Conservation (phyloP, 1,140 invertebrate genomes). For the Magallana ariakensis region DNA sequence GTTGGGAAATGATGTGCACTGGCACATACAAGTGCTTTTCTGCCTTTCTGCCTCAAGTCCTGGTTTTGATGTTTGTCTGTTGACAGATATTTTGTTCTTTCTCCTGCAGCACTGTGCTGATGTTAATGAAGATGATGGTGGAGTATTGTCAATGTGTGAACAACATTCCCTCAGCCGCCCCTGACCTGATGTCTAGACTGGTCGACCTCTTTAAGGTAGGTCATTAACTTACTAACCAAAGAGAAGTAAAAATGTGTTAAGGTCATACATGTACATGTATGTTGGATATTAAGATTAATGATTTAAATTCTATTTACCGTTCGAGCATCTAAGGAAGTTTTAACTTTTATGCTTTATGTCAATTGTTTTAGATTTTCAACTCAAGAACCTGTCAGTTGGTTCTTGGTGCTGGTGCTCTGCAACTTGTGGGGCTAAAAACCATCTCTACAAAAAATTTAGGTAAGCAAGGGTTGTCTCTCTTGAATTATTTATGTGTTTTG, state of each 20-base stretch:
- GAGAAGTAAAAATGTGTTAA: too few relatives aligned
- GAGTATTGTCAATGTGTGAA: constrained; percentile 92
- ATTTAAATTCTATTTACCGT: too few relatives aligned
- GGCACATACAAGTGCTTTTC: background rate
- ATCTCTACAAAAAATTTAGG: constrained; percentile 95
- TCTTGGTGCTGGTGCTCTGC: constrained; percentile 95
- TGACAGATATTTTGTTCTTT: background rate
- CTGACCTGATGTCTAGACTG: constrained; percentile 90
- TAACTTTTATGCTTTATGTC: background rate
- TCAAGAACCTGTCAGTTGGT: constrained; percentile 96
- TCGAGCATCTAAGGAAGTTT: too few relatives aligned
- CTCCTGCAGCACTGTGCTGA: constrained; percentile 82
- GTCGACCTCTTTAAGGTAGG: constrained; percentile 88
- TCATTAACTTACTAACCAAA: background rate
- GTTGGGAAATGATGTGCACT: too few relatives aligned
- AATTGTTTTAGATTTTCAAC: constrained; percentile 88
- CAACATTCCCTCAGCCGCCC: constrained; percentile 82
- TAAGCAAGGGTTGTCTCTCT: constrained; percentile 50
- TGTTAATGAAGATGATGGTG: constrained; percentile 91
- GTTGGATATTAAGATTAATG: too few relatives aligned
- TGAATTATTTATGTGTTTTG: background rate
- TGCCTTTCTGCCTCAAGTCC: background rate
- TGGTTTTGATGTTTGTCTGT: background rate
- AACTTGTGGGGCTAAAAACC: constrained; percentile 95
- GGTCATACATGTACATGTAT: too few relatives aligned